Conservation (phyloP, 2,797 vertebrate genomes). For the Brachyalestes nurse region DNA sequence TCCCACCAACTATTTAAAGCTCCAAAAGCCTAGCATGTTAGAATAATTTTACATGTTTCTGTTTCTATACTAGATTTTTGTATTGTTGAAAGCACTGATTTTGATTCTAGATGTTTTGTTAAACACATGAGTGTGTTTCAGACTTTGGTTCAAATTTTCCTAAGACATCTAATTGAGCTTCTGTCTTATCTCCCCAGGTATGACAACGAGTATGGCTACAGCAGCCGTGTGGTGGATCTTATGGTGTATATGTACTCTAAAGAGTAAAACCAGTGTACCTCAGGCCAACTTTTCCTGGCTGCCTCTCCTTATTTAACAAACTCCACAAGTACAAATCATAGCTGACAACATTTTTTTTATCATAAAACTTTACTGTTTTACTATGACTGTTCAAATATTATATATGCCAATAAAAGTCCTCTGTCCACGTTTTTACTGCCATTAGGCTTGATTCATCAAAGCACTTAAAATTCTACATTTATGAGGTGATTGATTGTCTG, state of each 20-base stretch:
- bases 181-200: conserved; percentile 79
- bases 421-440: neutral
- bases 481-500: neutral
- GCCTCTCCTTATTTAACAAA: neutral
- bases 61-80: too few species aligned
- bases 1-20: too few species aligned
- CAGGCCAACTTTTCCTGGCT: neutral
- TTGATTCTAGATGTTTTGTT: too few species aligned
- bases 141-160: too few species aligned
- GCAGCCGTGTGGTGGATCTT: conserved; percentile 93
- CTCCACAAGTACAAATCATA: neutral
- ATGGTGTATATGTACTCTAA: conserved; percentile 90
- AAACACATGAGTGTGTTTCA: too few species aligned
- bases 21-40: too few species aligned
- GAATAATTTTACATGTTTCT: too few species aligned
- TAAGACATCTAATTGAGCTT: neutral
- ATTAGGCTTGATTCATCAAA: neutral
- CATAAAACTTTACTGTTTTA: neutral
- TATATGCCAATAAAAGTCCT: conserved; percentile 13
- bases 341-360: neutral
- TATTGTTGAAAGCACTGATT: too few species aligned
- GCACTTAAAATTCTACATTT: neutral
- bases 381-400: neutral
- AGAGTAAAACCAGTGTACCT: conserved; percentile 75
- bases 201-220: conserved; percentile 95